phyloP scores from a whole-genome alignment of 2,797 vertebrate species.

The Notolabrus celidotus region DNA sequence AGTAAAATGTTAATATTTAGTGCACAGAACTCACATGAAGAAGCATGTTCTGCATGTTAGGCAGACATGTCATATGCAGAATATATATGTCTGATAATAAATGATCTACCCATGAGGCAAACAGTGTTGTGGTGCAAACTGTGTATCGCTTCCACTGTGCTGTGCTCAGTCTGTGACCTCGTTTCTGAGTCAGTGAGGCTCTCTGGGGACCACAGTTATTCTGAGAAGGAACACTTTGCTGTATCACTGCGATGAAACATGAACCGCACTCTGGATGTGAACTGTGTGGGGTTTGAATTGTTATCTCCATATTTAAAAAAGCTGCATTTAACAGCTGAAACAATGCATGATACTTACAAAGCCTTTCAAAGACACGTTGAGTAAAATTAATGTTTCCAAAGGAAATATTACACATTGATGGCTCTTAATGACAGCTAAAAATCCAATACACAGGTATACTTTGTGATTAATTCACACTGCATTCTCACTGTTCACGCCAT shows the following conservation, averaged over 20 bases:
- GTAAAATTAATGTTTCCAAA: neutral
- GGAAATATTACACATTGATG: neutral
- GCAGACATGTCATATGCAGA: neutral
- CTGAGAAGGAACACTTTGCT: slow-evolving; percentile 38
- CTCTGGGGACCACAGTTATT: slow-evolving; percentile 49
- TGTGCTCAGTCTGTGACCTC: slow-evolving; percentile 53
- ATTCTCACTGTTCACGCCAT: too few species aligned
- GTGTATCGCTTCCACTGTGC: slow-evolving; percentile 5
- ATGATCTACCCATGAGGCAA: neutral
- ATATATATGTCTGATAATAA: neutral
- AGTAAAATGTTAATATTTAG: neutral
- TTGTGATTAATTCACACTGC: too few species aligned
- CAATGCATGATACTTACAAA: neutral
- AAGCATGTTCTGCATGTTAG: neutral
- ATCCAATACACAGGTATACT: too few species aligned
- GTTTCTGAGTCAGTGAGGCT: slow-evolving; percentile 45
- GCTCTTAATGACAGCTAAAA: neutral
- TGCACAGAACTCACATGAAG: neutral
- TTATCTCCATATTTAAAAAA: neutral
- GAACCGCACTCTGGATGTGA: neutral
- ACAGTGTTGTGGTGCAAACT: neutral
- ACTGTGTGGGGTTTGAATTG: neutral
- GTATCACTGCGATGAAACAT: slow-evolving; percentile 27
- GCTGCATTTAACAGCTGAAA: neutral
- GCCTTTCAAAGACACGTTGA: neutral